Percentiles rank a stretch among this genome's conserved stretches.
phyloP scores from a whole-genome alignment of 64 coral and sea anemone species.

The Porites lutea region DNA sequence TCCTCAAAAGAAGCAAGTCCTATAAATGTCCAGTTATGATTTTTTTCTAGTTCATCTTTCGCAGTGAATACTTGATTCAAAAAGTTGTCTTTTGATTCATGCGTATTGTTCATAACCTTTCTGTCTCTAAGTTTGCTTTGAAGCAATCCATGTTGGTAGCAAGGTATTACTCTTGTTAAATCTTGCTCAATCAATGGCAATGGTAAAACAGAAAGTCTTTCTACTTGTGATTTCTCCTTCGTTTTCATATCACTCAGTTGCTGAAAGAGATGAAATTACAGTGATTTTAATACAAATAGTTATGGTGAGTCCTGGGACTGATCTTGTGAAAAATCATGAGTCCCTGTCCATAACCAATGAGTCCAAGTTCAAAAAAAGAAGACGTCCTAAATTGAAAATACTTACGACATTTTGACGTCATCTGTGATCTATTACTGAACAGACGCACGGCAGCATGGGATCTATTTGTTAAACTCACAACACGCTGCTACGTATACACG shows the following conservation, averaged over 20 bases:
- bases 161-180: constrained; percentile 80
- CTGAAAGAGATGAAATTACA: constrained; percentile 17
- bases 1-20: constrained; percentile 93
- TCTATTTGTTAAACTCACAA: too few species aligned
- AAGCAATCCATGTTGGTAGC: constrained; percentile 58
- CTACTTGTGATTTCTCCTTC: constrained; percentile 59
- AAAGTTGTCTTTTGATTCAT: constrained; percentile 12
- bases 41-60: constrained; percentile 35
- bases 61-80: constrained; percentile 17
- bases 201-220: constrained; percentile 82
- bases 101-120: constrained; percentile 21
- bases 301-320: neutral
- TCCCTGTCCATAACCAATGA: too few species aligned
- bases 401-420: too few species aligned
- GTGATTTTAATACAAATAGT: neutral
- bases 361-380: neutral
- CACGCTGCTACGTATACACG: too few species aligned
- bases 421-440: too few species aligned
- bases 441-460: too few species aligned
- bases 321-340: too few species aligned
- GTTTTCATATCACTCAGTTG: constrained; percentile 82
- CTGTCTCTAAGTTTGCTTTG: constrained; percentile 35
- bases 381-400: too few species aligned
- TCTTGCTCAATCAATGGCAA: constrained; percentile 80
- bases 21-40: constrained; percentile 41